These are phyloP conservation scores for Rhinolophus ferrumequinum DNA, from an alignment of 2,113 vertebrate genomes.

Conservation along the genomic window DNA sequence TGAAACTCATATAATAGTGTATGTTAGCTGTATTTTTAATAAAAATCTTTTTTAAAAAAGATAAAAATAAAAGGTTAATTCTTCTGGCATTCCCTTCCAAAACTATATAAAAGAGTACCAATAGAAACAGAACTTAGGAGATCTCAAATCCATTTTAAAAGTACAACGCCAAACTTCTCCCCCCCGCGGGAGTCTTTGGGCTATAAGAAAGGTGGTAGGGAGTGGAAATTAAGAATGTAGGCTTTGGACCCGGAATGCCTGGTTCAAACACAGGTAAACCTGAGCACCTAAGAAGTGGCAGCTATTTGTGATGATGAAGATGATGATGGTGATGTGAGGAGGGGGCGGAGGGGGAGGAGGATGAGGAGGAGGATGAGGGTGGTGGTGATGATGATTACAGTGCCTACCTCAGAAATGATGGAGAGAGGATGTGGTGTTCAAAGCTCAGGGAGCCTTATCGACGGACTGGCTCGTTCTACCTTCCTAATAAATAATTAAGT, in stretches of 20 bases:
- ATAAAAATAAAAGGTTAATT: neutral
- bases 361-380: too few species aligned
- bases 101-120: neutral
- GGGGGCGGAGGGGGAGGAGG: too few species aligned
- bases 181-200: neutral
- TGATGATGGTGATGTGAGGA: too few species aligned
- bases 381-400: neutral
- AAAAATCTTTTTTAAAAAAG: too few species aligned
- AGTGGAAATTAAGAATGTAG: neutral
- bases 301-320: neutral
- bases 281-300: neutral
- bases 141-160: neutral
- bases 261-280: neutral
- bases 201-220: neutral
- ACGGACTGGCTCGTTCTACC: neutral
- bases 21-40: too few species aligned
- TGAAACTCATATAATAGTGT: too few species aligned
- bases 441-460: neutral
- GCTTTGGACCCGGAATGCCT: neutral
- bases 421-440: neutral
- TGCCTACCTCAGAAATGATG: neutral
- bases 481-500: constrained; percentile 13
- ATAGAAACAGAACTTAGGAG: neutral
- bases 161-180: neutral
- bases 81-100: neutral